phyloP scores from a whole-genome alignment of 23 tunicate species.

The Halocynthia aurantium region DNA sequence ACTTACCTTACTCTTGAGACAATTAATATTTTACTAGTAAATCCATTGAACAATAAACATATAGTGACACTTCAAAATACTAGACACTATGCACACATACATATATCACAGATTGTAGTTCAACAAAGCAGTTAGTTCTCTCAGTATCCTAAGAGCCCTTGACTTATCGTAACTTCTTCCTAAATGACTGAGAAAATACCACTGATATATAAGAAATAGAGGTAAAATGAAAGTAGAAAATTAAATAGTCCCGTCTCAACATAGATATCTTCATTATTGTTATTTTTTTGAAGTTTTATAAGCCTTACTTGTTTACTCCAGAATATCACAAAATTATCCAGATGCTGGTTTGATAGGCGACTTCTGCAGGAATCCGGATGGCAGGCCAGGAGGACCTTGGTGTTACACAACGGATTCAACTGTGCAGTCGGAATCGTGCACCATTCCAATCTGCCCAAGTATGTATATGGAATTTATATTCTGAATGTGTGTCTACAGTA shows the following conservation, averaged over 20 bases:
- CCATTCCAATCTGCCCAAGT: slow-evolving; percentile 68
- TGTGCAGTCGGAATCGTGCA: slow-evolving; percentile 64
- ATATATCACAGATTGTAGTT: too few relatives aligned
- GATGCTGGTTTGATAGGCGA: slow-evolving; percentile 43
- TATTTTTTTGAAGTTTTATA: too few relatives aligned
- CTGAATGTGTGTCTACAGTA: background rate
- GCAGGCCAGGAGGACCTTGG: slow-evolving; percentile 41
- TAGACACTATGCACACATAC: too few relatives aligned
- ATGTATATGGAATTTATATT: slow-evolving; percentile 12
- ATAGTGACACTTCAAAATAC: too few relatives aligned
- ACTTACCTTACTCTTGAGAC: too few relatives aligned
- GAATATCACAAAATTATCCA: slow-evolving; percentile 41
- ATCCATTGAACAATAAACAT: too few relatives aligned
- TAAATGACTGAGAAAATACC: background rate
- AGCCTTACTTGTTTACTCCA: background rate
- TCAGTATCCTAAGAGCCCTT: too few relatives aligned
- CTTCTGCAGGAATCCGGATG: slow-evolving; percentile 64
- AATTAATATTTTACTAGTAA: too few relatives aligned
- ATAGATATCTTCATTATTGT: too few relatives aligned
- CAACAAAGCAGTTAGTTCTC: too few relatives aligned
- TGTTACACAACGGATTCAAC: slow-evolving; percentile 64
- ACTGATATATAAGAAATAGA: background rate
- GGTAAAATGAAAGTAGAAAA: too few relatives aligned
- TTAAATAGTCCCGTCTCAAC: too few relatives aligned
- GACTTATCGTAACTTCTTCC: background rate